These are phyloP conservation scores for Hypotaenidia philippensis DNA, from an alignment of 2,797 vertebrate genomes.

Conservation along the genomic window DNA sequence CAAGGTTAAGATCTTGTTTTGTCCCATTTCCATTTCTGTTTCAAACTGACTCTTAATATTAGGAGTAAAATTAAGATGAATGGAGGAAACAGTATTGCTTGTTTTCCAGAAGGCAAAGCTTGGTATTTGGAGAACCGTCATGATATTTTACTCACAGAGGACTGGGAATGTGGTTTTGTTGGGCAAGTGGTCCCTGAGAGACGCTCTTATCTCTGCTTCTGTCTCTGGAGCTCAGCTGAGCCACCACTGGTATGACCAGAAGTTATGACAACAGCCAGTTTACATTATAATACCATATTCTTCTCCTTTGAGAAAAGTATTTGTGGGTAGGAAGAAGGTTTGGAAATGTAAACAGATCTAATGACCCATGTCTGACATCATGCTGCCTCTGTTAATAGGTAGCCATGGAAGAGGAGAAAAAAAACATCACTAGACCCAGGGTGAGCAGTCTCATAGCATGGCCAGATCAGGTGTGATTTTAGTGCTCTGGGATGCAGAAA, in stretches of 20 bases:
- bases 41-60: neutral
- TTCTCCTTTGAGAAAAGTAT: neutral
- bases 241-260: accelerated
- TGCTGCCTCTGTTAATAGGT: neutral
- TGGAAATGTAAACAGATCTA: neutral
- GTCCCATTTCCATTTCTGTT: neutral
- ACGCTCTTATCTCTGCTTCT: neutral
- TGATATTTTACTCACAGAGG: neutral
- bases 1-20: neutral
- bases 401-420: neutral
- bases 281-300: accelerated
- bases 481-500: neutral
- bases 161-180: neutral
- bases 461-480: accelerated
- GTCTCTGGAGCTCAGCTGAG: neutral
- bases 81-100: neutral
- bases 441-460: neutral
- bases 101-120: neutral
- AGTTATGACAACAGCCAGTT: neutral
- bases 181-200: neutral
- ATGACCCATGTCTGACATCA: neutral
- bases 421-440: neutral
- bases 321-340: neutral
- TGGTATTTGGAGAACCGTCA: neutral
- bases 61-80: neutral